phyloP scores from a whole-genome alignment of 2,797 vertebrate genomes.

The Gila robusta region DNA sequence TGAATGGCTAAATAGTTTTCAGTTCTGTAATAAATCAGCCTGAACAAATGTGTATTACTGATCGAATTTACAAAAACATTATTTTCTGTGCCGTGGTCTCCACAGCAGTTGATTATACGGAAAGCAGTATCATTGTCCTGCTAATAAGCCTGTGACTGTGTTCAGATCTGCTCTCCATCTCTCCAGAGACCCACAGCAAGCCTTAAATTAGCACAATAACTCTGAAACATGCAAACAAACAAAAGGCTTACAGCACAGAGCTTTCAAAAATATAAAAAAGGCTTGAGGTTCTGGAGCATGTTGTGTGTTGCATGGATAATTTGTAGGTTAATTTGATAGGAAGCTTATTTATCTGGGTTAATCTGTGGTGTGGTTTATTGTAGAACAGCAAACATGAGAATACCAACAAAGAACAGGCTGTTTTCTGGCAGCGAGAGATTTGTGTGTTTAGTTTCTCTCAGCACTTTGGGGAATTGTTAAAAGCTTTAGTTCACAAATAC shows the following conservation, averaged over 20 bases:
- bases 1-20: background rate
- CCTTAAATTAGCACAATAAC: constrained; percentile 73
- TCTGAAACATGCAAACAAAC: constrained; percentile 72
- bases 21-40: constrained; percentile 1
- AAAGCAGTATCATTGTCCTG: constrained; percentile 51
- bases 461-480: constrained; percentile 38
- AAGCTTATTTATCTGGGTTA: constrained; percentile 74
- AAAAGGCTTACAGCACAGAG: constrained; percentile 68
- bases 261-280: constrained; percentile 61
- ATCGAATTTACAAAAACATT: background rate
- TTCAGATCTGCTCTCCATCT: constrained; percentile 64
- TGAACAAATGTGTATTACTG: background rate
- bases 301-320: constrained; percentile 71
- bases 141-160: constrained; percentile 51
- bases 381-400: constrained; percentile 57
- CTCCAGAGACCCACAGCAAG: constrained; percentile 67
- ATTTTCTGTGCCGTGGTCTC: background rate
- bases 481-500: constrained; percentile 45
- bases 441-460: constrained; percentile 59
- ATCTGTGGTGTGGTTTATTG: constrained; percentile 67
- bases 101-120: constrained; percentile 23
- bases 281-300: constrained; percentile 58
- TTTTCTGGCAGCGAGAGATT: constrained; percentile 59
- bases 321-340: constrained; percentile 73
- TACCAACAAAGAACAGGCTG: constrained; percentile 59